Conservation (phyloP, 1,140 invertebrate species). For the Lasaia peninsularis region DNA sequence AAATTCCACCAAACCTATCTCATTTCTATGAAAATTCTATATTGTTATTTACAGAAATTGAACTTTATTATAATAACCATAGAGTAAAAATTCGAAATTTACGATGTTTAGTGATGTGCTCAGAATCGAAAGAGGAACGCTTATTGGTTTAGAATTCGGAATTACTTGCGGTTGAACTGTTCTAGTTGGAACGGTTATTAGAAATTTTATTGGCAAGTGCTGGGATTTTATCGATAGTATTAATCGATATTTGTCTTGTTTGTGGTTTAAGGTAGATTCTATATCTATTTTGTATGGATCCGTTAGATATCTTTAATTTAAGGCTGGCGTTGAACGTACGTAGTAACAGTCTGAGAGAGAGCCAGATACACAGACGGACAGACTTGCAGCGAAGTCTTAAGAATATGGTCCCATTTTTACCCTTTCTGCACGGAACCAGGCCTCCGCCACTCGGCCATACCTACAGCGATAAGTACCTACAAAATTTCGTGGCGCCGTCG, state of each 20-base stretch:
- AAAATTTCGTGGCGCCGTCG: too few species aligned
- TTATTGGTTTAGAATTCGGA: conserved; percentile 44
- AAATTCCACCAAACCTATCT: not conserved
- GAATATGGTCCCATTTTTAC: too few species aligned
- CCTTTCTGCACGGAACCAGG: too few species aligned
- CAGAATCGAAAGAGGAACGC: conserved; percentile 32
- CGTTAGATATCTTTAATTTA: too few species aligned
- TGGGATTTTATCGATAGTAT: conserved; percentile 30
- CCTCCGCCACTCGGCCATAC: too few species aligned
- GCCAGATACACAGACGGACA: too few species aligned
- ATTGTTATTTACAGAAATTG: conserved; percentile 1
- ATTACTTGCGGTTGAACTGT: conserved; percentile 30
- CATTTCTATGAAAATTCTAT: not conserved
- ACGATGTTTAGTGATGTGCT: conserved; percentile 23
- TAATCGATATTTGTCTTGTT: not conserved
- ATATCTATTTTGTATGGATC: not conserved
- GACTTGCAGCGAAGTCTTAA: too few species aligned
- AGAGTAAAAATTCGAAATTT: conserved; percentile 16
- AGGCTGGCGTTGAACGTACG: too few species aligned
- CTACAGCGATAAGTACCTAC: too few species aligned
- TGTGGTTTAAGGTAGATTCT: not conserved
- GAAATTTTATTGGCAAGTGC: conserved; percentile 38
- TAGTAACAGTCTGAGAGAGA: too few species aligned
- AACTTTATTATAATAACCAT: conserved; percentile 8
- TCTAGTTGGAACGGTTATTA: conserved; percentile 36